phyloP scores from a whole-genome alignment of 2,888 invertebrate genomes.

The Rhagonycha lutea region DNA sequence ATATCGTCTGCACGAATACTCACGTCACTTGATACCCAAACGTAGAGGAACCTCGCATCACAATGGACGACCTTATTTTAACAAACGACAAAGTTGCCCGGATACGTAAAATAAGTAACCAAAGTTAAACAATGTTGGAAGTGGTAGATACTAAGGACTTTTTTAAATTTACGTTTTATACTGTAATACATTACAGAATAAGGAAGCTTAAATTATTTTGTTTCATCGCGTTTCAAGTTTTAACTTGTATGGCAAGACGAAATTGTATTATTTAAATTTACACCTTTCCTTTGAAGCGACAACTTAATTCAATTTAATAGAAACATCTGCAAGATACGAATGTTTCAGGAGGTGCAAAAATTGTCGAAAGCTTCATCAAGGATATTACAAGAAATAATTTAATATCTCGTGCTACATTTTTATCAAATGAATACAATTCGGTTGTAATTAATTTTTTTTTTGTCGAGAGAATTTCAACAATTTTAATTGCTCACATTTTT shows the following conservation, averaged over 20 bases:
- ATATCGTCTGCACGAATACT: too few species aligned
- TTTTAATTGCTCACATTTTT: not conserved
- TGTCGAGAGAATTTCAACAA: not conserved
- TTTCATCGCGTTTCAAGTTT: not conserved
- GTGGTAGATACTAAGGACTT: not conserved
- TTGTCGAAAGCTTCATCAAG: not conserved
- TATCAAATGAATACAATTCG: not conserved
- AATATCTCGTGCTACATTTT: not conserved
- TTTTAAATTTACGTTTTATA: not conserved
- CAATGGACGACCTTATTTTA: too few species aligned
- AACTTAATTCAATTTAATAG: not conserved
- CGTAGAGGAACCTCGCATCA: too few species aligned
- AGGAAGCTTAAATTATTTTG: not conserved
- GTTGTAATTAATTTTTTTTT: not conserved
- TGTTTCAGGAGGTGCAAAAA: not conserved
- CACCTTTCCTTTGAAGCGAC: not conserved
- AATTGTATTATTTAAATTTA: not conserved
- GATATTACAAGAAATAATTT: not conserved
- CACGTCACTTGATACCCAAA: too few species aligned
- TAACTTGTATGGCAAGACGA: not conserved
- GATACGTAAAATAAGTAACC: not conserved
- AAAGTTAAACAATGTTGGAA: too few species aligned
- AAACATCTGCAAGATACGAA: not conserved
- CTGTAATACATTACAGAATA: not conserved
- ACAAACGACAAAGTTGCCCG: not conserved